Base-by-base conservation (phyloP, 2,113 vertebrate genomes). In the Spea multiplicata region DNA sequence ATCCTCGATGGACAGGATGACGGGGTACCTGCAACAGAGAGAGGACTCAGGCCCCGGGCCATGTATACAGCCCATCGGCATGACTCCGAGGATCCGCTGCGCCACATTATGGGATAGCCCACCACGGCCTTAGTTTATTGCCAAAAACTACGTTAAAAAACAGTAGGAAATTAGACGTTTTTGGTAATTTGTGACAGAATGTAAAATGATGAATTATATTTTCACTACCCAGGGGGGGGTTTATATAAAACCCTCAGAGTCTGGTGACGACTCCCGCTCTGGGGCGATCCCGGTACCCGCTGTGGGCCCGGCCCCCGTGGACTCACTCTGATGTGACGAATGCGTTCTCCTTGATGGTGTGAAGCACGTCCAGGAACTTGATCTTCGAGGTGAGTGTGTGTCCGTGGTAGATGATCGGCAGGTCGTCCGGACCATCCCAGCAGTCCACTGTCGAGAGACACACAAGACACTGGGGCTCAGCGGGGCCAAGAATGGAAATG, bases 381-480 rank as follows among this genome's bases (percentile, higher is more conserved):
- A 95, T 95, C 86, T 95, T 95, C 82, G 94, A 95, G 78, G 94
- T 95, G 16, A 95, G 88, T 0, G 94, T 95, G 88, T 95, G 94
- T 70, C 94, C 94, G 0, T 95, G 94, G 84, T 95, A 95, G 89
- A 95, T 95, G 87, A 95, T 95, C 0, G 94, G 94, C 44, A 95
- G 89, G 86, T 95, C 94, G 0, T 95, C 94, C 0, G 94, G 94
- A 62, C 94, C 94, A 1, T 95, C 94, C 94, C 94, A 95, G 83
- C 94, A 95, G 84, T 95, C 94, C 92, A 95, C 94, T 95, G 70
- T 17, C 4, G 71, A 71, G 3, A 3, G 65, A 52, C 6, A 50
- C 8, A 57, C 6, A 5, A 68, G 4, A 61, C 3, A 67, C 6
- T 5, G 62, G 2, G 17, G 3, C 50, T 52, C 30, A 30, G 30